Evolutionary conservation across 2,113 vertebrate species (phyloP).

Genomic region (Microcebus murinus): DNA sequence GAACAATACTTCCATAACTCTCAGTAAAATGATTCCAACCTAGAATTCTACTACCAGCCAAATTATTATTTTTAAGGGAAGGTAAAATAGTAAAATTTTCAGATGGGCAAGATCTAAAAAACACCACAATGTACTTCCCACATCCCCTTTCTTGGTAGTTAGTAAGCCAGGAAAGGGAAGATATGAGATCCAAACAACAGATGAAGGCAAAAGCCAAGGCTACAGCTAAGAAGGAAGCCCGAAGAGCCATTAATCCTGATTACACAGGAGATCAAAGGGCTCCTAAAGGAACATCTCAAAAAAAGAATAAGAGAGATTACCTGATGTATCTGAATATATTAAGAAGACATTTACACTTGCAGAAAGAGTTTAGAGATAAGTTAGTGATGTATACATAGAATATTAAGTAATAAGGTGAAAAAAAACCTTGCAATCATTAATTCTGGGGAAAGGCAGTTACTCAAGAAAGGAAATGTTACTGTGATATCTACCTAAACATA

Average conservation of each 20-base stretch:
- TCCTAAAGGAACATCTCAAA: background rate
- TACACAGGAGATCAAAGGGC: background rate
- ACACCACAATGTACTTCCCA: background rate
- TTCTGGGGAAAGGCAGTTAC: background rate
- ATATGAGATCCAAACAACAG: background rate
- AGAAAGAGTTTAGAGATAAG: background rate
- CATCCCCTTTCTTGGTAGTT: background rate
- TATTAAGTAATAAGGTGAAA: background rate
- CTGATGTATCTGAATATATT: background rate
- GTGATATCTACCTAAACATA: background rate
- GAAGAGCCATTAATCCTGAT: background rate
- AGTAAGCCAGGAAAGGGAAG: constrained; percentile 18
- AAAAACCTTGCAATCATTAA: background rate
- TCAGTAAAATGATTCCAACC: background rate
- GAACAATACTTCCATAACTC: background rate
- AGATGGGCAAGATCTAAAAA: background rate
- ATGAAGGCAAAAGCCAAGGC: background rate
- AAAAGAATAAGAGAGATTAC: background rate
- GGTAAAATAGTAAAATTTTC: background rate
- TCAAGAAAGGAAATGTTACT: constrained; percentile 38
- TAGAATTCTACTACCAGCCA: background rate
- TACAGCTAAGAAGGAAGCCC: background rate
- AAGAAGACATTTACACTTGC: background rate
- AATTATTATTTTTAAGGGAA: constrained; percentile 19
- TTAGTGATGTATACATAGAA: background rate